Conservation (phyloP, 2,797 vertebrate species). For the Sylvia borin region DNA sequence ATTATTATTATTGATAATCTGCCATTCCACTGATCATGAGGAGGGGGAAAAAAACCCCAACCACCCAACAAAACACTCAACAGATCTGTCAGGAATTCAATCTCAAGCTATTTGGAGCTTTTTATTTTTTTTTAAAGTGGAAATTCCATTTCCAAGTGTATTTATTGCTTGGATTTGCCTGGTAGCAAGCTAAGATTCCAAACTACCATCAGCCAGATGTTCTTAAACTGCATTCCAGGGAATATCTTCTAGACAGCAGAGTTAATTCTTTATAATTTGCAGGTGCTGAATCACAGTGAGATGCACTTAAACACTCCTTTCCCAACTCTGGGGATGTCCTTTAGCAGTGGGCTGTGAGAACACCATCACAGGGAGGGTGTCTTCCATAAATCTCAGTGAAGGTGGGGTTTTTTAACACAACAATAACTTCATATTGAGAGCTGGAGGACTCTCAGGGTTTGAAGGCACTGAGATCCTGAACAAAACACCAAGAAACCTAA, state of each 20-base stretch:
- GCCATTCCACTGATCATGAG: background rate
- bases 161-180: background rate
- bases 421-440: background rate
- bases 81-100: background rate
- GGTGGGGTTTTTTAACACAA: background rate
- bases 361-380: background rate
- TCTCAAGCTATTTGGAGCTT: background rate
- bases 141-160: background rate
- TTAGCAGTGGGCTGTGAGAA: background rate
- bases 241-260: background rate
- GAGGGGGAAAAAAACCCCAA: background rate
- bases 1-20: background rate
- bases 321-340: background rate
- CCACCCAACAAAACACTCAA: background rate
- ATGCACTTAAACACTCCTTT: background rate
- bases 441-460: background rate
- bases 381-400: background rate
- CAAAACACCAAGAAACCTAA: background rate
- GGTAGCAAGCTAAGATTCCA: background rate
- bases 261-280: background rate
- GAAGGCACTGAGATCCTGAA: background rate
- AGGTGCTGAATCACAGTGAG: background rate
- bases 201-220: background rate
- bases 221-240: background rate
- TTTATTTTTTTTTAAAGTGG: background rate